Conservation (phyloP, 2,888 invertebrate species). For the Patella pellucida region DNA sequence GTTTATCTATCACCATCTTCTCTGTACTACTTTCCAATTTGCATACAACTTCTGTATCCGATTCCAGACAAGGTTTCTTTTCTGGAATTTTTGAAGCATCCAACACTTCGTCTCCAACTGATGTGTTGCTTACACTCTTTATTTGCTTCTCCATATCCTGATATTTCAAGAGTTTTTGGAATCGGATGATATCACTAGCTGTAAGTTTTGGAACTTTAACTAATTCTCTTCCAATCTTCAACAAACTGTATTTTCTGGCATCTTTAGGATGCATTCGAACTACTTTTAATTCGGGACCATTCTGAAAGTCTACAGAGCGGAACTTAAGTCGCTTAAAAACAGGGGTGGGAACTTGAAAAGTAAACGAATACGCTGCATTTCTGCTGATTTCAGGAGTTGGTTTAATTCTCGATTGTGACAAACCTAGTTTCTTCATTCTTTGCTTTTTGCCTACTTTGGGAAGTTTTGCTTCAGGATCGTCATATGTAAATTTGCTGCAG, state of each 20-base stretch:
- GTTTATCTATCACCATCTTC: not conserved
- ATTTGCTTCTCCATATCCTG: not conserved
- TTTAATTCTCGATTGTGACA: not conserved
- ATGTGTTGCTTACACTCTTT: not conserved
- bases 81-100: not conserved
- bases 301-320: constrained; percentile 21
- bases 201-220: constrained; percentile 49
- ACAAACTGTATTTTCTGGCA: constrained; percentile 60
- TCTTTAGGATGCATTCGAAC: constrained; percentile 65
- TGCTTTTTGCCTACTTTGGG: not conserved
- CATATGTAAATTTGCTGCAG: not conserved
- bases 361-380: constrained; percentile 52
- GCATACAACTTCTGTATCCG: not conserved
- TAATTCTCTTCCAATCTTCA: constrained; percentile 61
- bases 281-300: constrained; percentile 34
- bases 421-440: constrained; percentile 20
- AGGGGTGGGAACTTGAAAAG: constrained; percentile 60
- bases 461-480: not conserved
- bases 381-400: not conserved
- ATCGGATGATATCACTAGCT: constrained; percentile 30
- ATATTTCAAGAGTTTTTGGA: constrained; percentile 4
- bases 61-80: not conserved
- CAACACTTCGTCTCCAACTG: not conserved
- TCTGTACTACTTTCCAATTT: not conserved
- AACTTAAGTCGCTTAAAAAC: constrained; percentile 55